These are phyloP conservation scores for Pterostichus niger DNA, from an alignment of 2,888 invertebrate species.

Conservation along the genomic window DNA sequence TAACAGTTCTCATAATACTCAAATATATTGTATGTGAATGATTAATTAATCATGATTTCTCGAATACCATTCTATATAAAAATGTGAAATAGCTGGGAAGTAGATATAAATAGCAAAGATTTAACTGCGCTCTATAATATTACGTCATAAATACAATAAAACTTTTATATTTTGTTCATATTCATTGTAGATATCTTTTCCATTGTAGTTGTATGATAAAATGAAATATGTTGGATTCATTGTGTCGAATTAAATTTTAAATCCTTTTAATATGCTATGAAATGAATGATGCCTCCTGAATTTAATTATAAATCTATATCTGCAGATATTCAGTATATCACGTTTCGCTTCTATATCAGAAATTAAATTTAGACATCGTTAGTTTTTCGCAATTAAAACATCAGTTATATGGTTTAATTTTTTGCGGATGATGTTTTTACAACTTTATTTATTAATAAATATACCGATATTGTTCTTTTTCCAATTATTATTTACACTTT, in stretches of 20 bases:
- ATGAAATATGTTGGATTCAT: conserved; percentile 39
- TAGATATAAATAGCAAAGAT: too few species aligned
- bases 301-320: conserved; percentile 43
- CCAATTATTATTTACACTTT: neutral
- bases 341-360: conserved; percentile 30
- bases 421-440: neutral
- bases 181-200: neutral
- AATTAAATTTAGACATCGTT: conserved; percentile 45
- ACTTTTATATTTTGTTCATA: conserved; percentile 8
- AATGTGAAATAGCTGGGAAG: too few species aligned
- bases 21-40: too few species aligned
- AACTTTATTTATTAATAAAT: conserved; percentile 2
- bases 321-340: conserved; percentile 24
- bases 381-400: conserved; percentile 21
- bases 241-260: conserved; percentile 49
- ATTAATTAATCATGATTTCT: too few species aligned
- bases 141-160: neutral
- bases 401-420: neutral
- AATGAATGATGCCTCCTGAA: conserved; percentile 37
- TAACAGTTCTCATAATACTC: too few species aligned
- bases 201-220: conserved; percentile 11
- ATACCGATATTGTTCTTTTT: conserved; percentile 1
- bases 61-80: too few species aligned
- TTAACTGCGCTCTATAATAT: too few species aligned
- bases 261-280: conserved; percentile 40